Evolutionary conservation across 2,888 invertebrate species (phyloP).

Genomic region (Thereva unica): DNA sequence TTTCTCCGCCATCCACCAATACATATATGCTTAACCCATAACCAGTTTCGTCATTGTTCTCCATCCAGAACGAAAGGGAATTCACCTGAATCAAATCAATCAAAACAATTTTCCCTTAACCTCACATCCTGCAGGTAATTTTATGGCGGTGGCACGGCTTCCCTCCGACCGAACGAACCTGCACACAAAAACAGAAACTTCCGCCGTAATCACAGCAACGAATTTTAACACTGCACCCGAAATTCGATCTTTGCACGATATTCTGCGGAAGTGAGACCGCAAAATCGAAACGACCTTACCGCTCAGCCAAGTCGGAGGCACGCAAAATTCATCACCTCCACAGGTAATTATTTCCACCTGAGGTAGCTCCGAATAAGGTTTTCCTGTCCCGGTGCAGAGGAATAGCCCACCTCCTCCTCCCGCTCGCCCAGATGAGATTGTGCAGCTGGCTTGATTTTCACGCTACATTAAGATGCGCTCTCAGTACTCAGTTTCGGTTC

Average conservation of each 20-base stretch:
- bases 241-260: neutral
- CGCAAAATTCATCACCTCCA: neutral
- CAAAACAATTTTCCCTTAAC: too few species aligned
- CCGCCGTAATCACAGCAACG: too few species aligned
- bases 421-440: neutral
- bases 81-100: too few species aligned
- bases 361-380: slow-evolving; percentile 13
- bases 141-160: too few species aligned
- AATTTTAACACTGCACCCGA: neutral
- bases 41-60: too few species aligned
- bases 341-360: slow-evolving; percentile 27
- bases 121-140: too few species aligned
- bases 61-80: too few species aligned
- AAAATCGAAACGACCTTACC: slow-evolving; percentile 6
- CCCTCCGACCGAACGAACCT: too few species aligned
- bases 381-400: slow-evolving; percentile 14
- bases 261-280: slow-evolving; percentile 14
- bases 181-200: too few species aligned
- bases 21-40: too few species aligned
- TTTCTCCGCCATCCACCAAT: too few species aligned
- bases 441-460: slow-evolving; percentile 10
- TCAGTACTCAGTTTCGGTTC: slow-evolving; percentile 8
- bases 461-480: slow-evolving; percentile 26
- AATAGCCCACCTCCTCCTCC: neutral
- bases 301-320: neutral